These are phyloP conservation scores for Agapornis roseicollis DNA, from an alignment of 2,113 vertebrate genomes.

Conservation along the genomic window DNA sequence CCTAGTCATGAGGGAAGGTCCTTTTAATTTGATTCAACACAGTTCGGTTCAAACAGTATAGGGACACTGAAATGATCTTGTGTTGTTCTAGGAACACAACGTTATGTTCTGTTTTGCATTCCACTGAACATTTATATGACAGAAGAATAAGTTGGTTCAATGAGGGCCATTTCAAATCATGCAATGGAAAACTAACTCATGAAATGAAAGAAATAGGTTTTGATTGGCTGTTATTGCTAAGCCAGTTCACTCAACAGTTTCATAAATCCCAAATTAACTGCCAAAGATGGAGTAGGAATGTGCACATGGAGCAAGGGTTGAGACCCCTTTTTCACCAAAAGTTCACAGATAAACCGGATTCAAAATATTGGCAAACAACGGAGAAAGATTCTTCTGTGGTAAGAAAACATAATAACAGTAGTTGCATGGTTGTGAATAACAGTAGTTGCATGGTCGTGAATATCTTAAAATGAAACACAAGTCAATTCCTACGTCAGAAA, in stretches of 20 bases:
- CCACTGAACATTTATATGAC: neutral
- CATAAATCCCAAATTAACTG: neutral
- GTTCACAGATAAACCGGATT: neutral
- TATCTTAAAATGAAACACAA: neutral
- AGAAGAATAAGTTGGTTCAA: neutral
- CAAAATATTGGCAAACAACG: neutral
- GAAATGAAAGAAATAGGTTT: neutral
- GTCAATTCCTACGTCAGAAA: neutral
- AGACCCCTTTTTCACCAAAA: neutral
- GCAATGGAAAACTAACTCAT: neutral
- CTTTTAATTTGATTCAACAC: neutral
- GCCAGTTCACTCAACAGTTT: neutral
- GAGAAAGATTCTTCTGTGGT: neutral
- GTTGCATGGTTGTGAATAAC: neutral
- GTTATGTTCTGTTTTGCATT: neutral
- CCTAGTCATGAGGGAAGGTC: neutral
- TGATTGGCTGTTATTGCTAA: neutral
- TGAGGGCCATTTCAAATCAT: neutral
- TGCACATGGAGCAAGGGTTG: neutral
- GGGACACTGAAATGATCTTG: neutral
- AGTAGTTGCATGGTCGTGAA: neutral
- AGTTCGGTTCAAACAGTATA: neutral
- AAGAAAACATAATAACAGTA: neutral
- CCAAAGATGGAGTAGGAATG: fast-evolving
- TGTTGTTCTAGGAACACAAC: neutral